These are phyloP conservation scores for Anableps anableps DNA, from an alignment of 2,797 vertebrate genomes.

Conservation along the genomic window DNA sequence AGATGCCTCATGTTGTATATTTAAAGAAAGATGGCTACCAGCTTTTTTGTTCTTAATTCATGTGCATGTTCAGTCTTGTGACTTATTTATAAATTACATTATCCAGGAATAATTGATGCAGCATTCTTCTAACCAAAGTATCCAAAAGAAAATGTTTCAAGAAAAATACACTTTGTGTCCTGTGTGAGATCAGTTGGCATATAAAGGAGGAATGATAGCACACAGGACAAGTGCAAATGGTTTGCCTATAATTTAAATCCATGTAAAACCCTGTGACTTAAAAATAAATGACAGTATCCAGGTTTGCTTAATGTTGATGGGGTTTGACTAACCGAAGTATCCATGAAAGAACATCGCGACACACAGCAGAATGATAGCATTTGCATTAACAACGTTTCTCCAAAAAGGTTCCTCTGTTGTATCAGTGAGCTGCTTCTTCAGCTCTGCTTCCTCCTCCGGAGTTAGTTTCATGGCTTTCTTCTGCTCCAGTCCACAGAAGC, in stretches of 20 bases:
- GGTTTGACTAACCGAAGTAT: constrained; percentile 73
- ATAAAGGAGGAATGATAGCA: not conserved
- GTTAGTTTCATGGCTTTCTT: constrained; percentile 80
- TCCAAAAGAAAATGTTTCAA: not conserved
- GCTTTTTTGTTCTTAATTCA: not conserved
- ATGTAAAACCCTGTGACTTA: constrained; percentile 22
- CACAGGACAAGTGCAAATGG: not conserved
- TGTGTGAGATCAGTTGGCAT: not conserved
- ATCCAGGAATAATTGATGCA: not conserved
- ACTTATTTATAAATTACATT: constrained; percentile 31
- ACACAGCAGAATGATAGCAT: constrained; percentile 86
- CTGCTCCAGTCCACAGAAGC: constrained; percentile 92
- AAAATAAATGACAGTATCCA: constrained; percentile 26
- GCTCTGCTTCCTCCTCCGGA: constrained; percentile 84
- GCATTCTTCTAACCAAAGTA: constrained; percentile 83
- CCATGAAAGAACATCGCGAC: constrained; percentile 92
- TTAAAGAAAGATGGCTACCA: not conserved
- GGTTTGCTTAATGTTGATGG: not conserved
- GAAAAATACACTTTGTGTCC: constrained; percentile 5
- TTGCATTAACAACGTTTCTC: constrained; percentile 87
- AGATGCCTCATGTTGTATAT: constrained; percentile 8
- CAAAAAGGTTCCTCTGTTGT: constrained; percentile 88
- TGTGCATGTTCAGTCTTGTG: constrained; percentile 22
- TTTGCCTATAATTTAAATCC: constrained; percentile 13
- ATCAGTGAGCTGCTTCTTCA: constrained; percentile 87